Base-by-base conservation (phyloP, 2,797 vertebrate genomes). In the Liparis tanakae region DNA sequence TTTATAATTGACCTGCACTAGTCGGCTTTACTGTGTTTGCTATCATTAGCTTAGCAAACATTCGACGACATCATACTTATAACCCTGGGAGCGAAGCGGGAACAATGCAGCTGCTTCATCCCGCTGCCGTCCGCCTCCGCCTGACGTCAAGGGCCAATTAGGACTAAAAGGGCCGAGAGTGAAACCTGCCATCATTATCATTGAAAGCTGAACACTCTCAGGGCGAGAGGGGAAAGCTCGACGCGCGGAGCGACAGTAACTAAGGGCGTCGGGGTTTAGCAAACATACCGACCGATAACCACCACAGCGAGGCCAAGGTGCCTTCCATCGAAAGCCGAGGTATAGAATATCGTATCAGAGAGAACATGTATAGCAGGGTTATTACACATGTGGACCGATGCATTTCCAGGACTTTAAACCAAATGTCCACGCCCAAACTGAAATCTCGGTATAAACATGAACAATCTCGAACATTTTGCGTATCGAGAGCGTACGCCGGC, bases 281-380 rank as follows among this genome's bases (percentile, higher is more conserved):
- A 1, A 63, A 41, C 5, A 41, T 41, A 39, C 37, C 37, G 6
- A 39, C 37, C 37, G 10, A 39, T 39, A 41, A 4, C 39, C 53
- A 55, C 33, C 13, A 55, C 15, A 25, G 22, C 3, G 51, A 70
- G n/a, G 5, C 46, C 65, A 10, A 14, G 1, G 44, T 43, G 64
- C 30, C 65, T 63, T 50, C 9, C 10, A 36, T 6, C 30, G 9
- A n/a, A 71, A 37, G 4, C 34, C n/a, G 17, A 34, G 15, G 58
- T 33, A 56, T 62, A 10, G 48, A 66, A 60, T 34, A 59, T 64
- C 39, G 71, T 36, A 68, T 61, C 17, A 41, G 22, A 53, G 41
- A 66, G 48, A 72, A 62, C 8, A 65, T 12, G 36, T 67, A n/a
- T n/a, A n/a, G n/a, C n/a, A n/a, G n/a, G n/a, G n/a, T n/a, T n/a